Evolutionary conservation across 2,888 invertebrate species (phyloP).

Genomic region (Bembecia ichneumoniformis): DNA sequence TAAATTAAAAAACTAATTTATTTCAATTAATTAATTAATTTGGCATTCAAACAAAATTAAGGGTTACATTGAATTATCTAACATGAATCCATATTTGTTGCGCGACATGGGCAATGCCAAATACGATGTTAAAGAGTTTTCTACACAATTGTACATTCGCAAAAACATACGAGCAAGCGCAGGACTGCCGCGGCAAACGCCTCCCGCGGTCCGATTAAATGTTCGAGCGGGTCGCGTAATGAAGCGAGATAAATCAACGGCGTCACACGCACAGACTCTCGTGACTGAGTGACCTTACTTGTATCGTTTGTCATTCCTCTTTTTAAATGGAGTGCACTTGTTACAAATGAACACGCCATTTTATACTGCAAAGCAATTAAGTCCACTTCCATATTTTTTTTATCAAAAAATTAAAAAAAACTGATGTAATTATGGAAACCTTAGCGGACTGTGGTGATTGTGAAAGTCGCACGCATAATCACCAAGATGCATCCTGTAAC

Average conservation of each 20-base stretch:
- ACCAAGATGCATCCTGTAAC: too few relatives aligned
- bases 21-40: too few relatives aligned
- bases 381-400: not conserved
- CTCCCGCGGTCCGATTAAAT: slow-evolving; percentile 43
- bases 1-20: too few relatives aligned
- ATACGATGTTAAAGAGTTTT: not conserved
- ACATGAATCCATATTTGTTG: too few relatives aligned
- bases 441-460: too few relatives aligned
- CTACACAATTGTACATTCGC: slow-evolving; percentile 23
- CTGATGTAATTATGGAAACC: too few relatives aligned
- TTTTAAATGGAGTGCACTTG: not conserved
- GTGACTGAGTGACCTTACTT: not conserved
- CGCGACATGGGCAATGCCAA: too few relatives aligned
- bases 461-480: too few relatives aligned
- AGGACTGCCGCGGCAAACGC: slow-evolving; percentile 14
- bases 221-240: slow-evolving; percentile 49
- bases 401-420: too few relatives aligned
- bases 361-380: not conserved
- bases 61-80: too few relatives aligned
- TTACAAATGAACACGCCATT: not conserved
- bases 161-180: slow-evolving; percentile 30
- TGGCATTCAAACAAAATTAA: too few relatives aligned
- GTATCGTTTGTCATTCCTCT: not conserved
- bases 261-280: slow-evolving; percentile 44
- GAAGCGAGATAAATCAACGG: slow-evolving; percentile 58